phyloP scores from a whole-genome alignment of 2,797 vertebrate species.

The Acanthurus tractus region DNA sequence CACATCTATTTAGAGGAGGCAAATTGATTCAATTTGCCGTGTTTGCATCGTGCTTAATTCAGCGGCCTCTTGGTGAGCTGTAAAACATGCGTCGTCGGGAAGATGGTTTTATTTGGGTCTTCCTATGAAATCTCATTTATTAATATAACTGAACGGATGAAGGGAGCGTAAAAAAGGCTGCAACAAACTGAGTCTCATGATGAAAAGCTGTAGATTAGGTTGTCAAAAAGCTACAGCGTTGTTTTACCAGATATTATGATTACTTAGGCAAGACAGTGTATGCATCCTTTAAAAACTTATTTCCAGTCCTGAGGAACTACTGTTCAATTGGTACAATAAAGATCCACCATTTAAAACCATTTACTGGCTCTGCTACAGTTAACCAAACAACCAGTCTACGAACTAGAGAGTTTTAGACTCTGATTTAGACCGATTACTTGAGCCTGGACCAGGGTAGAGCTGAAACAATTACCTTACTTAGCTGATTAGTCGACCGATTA shows the following conservation, averaged over 20 bases:
- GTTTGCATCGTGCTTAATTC: slow-evolving; percentile 81
- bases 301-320: slow-evolving; percentile 8
- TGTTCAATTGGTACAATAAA: slow-evolving; percentile 26
- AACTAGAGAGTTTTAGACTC: slow-evolving; percentile 8
- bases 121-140: slow-evolving; percentile 77
- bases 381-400: slow-evolving; percentile 12
- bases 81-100: slow-evolving; percentile 60
- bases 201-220: slow-evolving; percentile 68
- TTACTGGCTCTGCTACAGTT: slow-evolving; percentile 1
- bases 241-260: slow-evolving; percentile 54
- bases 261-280: slow-evolving; percentile 47
- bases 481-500: no score
- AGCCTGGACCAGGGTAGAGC: no score
- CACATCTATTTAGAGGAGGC: slow-evolving; percentile 81
- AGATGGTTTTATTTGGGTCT: slow-evolving; percentile 59
- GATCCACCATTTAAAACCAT: slow-evolving; percentile 27
- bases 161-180: slow-evolving; percentile 21
- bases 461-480: background rate
- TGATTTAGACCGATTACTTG: background rate
- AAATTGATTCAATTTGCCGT: slow-evolving; percentile 85
- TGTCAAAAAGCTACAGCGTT: slow-evolving; percentile 51
- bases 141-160: slow-evolving; percentile 69
- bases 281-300: slow-evolving; percentile 37
- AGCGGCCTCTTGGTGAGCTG: slow-evolving; percentile 71
- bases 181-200: slow-evolving; percentile 53